A percentile compares a stretch with the other conserved stretches of the same genome.
phyloP scores from a whole-genome alignment of 2,888 invertebrate species.

The Andricus quercusramuli region DNA sequence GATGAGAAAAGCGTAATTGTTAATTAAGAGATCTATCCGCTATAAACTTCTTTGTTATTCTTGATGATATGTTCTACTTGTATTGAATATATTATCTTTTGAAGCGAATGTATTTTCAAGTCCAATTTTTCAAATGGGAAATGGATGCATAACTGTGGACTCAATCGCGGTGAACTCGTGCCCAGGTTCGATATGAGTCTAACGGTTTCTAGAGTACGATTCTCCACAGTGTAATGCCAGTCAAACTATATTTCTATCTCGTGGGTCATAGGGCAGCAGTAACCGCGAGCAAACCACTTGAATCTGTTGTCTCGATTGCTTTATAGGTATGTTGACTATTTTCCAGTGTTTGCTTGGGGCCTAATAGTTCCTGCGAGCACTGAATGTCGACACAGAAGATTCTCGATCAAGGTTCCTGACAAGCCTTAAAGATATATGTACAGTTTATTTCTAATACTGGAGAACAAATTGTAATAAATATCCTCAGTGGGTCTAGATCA shows the following conservation, averaged over 20 bases:
- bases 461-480: constrained; percentile 32
- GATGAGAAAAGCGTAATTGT: not conserved
- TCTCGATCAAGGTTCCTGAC: constrained; percentile 23
- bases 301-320: constrained; percentile 41
- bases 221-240: constrained; percentile 12
- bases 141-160: constrained; percentile 16
- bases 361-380: constrained; percentile 36
- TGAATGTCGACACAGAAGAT: constrained; percentile 38
- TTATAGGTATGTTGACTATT: constrained; percentile 41
- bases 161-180: constrained; percentile 28
- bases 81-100: not conserved
- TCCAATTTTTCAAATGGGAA: constrained; percentile 3
- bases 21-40: not conserved
- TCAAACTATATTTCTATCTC: constrained; percentile 26
- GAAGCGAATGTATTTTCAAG: not conserved
- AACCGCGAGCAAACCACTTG: constrained; percentile 34
- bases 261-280: constrained; percentile 12
- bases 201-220: constrained; percentile 34
- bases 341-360: constrained; percentile 33
- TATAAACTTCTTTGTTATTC: not conserved
- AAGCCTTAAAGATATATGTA: constrained; percentile 29
- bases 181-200: constrained; percentile 23
- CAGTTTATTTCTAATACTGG: constrained; percentile 23
- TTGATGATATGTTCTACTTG: not conserved
- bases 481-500: constrained; percentile 3